A percentile compares a stretch with the other conserved stretches of the same genome.
Conservation (phyloP, 2,113 vertebrate genomes). For the Ameiurus melas region DNA sequence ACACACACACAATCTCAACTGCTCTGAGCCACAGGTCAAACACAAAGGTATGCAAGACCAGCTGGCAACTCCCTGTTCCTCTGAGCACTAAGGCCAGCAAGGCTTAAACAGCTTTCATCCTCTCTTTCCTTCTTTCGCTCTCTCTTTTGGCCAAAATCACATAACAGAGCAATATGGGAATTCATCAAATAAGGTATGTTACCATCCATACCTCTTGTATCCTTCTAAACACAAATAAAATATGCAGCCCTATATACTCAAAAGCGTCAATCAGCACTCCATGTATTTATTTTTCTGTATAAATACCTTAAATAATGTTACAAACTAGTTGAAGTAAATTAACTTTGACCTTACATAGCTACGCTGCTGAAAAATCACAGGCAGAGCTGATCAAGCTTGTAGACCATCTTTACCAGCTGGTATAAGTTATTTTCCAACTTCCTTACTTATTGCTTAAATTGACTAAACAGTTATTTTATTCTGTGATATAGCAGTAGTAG, state of each 20-base stretch:
- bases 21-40: conserved; percentile 70
- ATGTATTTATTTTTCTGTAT: background rate
- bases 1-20: conserved; percentile 54
- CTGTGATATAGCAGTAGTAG: background rate
- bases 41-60: conserved; percentile 75
- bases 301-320: background rate
- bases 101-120: conserved; percentile 67
- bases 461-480: background rate
- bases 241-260: background rate
- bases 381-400: background rate
- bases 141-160: conserved; percentile 37
- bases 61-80: conserved; percentile 75
- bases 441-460: background rate
- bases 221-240: conserved; percentile 8
- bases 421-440: background rate
- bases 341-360: background rate
- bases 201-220: background rate
- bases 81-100: conserved; percentile 62
- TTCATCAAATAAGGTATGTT: conserved; percentile 46
- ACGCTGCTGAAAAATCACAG: background rate
- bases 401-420: background rate
- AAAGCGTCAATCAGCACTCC: background rate
- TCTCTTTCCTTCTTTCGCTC: conserved; percentile 40
- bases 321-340: background rate
- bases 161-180: conserved; percentile 51